Conservation (phyloP, 2,113 vertebrate species). For the Notarius quadriscutis region DNA sequence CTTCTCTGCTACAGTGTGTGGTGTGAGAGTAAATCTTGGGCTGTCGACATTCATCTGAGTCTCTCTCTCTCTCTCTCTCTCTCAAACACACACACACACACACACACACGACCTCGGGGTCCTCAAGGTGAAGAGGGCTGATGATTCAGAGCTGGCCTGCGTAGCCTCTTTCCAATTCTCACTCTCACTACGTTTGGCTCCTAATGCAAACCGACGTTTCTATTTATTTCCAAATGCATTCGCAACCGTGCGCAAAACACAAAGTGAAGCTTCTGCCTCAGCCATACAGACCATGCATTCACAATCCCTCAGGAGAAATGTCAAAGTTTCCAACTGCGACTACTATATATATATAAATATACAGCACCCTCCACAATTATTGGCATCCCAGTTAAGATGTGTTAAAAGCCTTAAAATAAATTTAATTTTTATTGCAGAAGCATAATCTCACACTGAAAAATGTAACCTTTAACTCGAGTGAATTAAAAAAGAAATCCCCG, state of each 20-base stretch:
- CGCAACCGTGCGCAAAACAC: constrained; percentile 56
- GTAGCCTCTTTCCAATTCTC: background rate
- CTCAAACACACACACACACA: background rate
- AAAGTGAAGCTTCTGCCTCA: constrained; percentile 53
- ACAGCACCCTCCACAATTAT: too few species aligned
- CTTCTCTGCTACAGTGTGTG: constrained; percentile 30
- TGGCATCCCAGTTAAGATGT: too few species aligned
- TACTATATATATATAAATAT: too few species aligned
- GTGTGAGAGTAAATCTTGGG: background rate
- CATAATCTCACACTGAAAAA: too few species aligned
- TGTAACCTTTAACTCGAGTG: too few species aligned
- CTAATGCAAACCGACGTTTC: constrained; percentile 63
- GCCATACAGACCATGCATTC: background rate
- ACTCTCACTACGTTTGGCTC: background rate
- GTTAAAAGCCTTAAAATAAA: too few species aligned
- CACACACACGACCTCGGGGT: constrained; percentile 51
- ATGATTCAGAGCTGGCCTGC: constrained; percentile 49
- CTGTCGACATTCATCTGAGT: constrained; percentile 35
- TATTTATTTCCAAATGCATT: constrained; percentile 64
- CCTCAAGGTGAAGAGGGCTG: constrained; percentile 40
- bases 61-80: constrained; percentile 50
- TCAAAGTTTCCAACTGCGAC: background rate
- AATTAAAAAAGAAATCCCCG: too few species aligned
- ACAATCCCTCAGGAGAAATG: background rate
- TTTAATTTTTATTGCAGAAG: too few species aligned